Percentiles rank a stretch among this genome's conserved stretches.
Conservation (phyloP, 2,888 invertebrate genomes). For the Cheilosia urbana region DNA sequence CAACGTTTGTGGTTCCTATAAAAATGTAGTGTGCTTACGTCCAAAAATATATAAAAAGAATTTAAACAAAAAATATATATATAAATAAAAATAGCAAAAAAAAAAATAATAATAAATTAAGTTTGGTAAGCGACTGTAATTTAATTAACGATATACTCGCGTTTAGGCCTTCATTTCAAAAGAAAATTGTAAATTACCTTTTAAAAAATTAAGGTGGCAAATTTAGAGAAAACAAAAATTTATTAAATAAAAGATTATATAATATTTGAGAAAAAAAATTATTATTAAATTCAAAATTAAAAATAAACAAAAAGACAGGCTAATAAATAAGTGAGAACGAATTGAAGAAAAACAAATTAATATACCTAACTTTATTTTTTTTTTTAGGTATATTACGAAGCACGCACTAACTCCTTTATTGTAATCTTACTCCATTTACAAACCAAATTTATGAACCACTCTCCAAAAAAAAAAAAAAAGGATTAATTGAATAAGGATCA, state of each 20-base stretch:
- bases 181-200: conserved; percentile 84
- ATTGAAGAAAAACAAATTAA: conserved; percentile 38
- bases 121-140: conserved; percentile 83
- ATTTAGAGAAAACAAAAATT: conserved; percentile 78
- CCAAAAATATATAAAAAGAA: conserved; percentile 76
- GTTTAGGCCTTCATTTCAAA: conserved; percentile 89
- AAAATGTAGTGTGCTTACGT: conserved; percentile 79
- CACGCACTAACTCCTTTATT: conserved; percentile 35
- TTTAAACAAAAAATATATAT: conserved; percentile 71
- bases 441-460: conserved; percentile 27
- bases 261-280: conserved; percentile 74
- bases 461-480: conserved; percentile 2
- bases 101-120: conserved; percentile 38
- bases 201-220: conserved; percentile 84
- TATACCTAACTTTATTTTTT: conserved; percentile 49
- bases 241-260: conserved; percentile 75
- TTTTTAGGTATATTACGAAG: conserved; percentile 35
- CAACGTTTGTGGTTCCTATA: conserved; percentile 80
- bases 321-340: conserved; percentile 43
- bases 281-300: conserved; percentile 68
- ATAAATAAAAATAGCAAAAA: conserved; percentile 68
- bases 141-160: conserved; percentile 87
- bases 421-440: conserved; percentile 1
- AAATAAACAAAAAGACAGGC: conserved; percentile 49
- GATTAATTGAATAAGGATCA: conserved; percentile 18